A percentile compares a stretch with the other conserved stretches of the same genome.
Evolutionary conservation across 2,113 vertebrate species (phyloP).

Genomic region (Columba livia): DNA sequence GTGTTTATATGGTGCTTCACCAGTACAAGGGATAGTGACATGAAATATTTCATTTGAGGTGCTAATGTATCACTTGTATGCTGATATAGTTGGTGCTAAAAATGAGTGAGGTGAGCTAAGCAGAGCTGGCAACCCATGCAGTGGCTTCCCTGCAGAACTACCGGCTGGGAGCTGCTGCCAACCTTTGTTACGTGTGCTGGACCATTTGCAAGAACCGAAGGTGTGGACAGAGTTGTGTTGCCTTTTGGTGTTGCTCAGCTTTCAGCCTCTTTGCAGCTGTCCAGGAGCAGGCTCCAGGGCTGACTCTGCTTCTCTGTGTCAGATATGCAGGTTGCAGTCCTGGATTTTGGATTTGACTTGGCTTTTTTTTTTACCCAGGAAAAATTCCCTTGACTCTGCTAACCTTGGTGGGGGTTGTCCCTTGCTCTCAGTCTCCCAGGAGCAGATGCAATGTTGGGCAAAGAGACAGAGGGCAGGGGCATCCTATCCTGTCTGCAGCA

Average conservation of each 20-base stretch:
- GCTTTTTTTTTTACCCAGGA: neutral
- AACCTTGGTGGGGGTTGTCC: neutral
- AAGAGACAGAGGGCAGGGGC: neutral
- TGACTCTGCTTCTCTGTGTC: neutral
- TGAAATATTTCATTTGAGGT: slow-evolving; percentile 61
- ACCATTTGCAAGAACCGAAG: slow-evolving; percentile 21
- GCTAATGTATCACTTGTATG: slow-evolving; percentile 66
- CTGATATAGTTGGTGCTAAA: slow-evolving; percentile 61
- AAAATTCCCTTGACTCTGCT: neutral
- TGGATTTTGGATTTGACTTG: neutral
- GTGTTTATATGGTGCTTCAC: slow-evolving; percentile 77
- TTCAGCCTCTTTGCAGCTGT: neutral
- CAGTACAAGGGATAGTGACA: slow-evolving; percentile 74
- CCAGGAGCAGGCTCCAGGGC: neutral
- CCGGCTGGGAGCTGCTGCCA: neutral
- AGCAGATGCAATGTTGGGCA: neutral
- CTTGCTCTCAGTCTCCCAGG: neutral
- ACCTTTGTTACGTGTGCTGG: neutral
- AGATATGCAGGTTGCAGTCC: neutral
- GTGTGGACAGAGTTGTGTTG: neutral
- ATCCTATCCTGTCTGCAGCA: neutral
- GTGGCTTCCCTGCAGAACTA: neutral
- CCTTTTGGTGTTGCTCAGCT: neutral
- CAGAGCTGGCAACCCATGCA: neutral
- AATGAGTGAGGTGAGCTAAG: neutral